Evolutionary conservation across 2,797 vertebrate genomes (phyloP), one percentile per base, ranked within the genome.

Genomic region (Zalophus californianus): DNA sequence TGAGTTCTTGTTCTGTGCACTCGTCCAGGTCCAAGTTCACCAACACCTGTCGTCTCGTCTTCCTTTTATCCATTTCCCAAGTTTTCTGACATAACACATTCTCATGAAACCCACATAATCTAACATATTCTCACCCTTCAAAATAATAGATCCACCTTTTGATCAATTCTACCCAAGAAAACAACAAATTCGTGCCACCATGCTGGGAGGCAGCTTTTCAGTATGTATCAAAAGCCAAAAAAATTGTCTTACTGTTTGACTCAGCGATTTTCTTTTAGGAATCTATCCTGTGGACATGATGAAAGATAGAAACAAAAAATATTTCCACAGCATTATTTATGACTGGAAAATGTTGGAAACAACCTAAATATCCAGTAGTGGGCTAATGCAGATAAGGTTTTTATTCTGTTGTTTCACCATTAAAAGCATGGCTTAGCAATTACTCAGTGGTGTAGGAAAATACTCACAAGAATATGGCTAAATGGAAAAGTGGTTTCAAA

Each of bases 401-500:
- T 87, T 90, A 84, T 52, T 75, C 70, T 77, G 13, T 73, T 16
- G 0, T 87, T 50, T 32, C 25, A 58, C 35, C 35, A 23, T 91
- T 48, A 72, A 77, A 91, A 54, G n/a, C 50, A 78, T 44, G 11
- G 21, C 35, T 29, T 94, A 91, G 32, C 35, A 15, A 91, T 66
- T 82, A 35, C 60, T 92, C 89, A 78, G 73, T 88, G 86, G 21
- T 60, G 32, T 27, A 35, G 32, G n/a, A 27, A 90, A 96, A 78
- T 66, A 90, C 92, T 72, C 29, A 80, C 44, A 82, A 82, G 27
- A 21, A 54, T 14, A 60, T 13, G 66, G 35, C 58, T 96, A 56
- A 95, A 38, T 84, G 13, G 56, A 87, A 85, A 84, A 52, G 44
- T 70, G 23, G 27, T 72, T 84, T 91, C 48, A 85, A 94, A 92